Evolutionary conservation across 2,888 invertebrate genomes (phyloP), one percentile per base, ranked within the genome.

Genomic region (Caenorhabditis sp.): DNA sequence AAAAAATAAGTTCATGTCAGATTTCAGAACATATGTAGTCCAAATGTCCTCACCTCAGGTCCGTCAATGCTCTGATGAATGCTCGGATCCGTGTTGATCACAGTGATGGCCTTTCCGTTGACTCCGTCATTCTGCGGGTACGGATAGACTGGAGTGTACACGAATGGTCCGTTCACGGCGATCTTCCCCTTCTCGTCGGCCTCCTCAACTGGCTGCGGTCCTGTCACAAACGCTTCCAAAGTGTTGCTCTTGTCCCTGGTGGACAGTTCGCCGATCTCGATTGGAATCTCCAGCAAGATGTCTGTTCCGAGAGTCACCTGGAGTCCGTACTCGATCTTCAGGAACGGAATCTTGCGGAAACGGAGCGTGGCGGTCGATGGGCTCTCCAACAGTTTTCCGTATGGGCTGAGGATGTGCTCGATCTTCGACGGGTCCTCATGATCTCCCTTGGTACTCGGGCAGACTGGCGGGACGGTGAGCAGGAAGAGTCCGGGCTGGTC

Each of bases 191-290:
- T 71, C 45, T 84, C 84, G n/a, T 83, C 78, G 13, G 76, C 53
- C 24, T 84, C 84, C 48, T 80, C 81, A n/a, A 84, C 76, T 26
- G 82, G 78, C 48, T 83, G 83, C 27, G 83, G 62, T 32, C 84
- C 84, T 11, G 77, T 76, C 13, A 82, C 70, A 37, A 80, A 83
- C 8, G 81, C 62, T 9, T 55, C 46, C 43, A 78, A 30, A 9
- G 63, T 62, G 55, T 73, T 63, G 41, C 26, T 59, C 41, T 76
- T 74, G 50, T 80, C 82, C 48, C 75, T 62, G 7, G 82, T 82
- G 4, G 78, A 78, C 2, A 78, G 61, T 53, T 81, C 80, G 39
- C 82, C 80, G 20, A 83, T 77, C 32, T 79, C 74, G 41, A 83
- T 81, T 27, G 81, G 82, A 39, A 83, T 71, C 48, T 83, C 82